phyloP scores from a whole-genome alignment of 2,113 vertebrate genomes.

The Platysteira castanea region DNA sequence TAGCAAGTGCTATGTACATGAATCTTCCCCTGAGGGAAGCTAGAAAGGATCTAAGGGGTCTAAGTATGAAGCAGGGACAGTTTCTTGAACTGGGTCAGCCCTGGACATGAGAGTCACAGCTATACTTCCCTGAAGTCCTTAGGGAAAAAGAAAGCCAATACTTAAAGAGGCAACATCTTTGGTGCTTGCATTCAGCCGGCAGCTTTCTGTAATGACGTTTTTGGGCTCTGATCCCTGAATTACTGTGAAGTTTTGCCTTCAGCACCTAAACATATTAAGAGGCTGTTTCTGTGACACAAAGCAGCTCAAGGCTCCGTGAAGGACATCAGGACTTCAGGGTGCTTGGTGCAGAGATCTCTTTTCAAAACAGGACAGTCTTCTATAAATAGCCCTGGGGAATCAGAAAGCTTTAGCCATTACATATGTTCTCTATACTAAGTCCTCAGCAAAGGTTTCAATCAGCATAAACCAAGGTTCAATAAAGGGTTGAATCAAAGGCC shows the following conservation, averaged over 20 bases:
- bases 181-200: not conserved
- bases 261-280: not conserved
- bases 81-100: not conserved
- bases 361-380: not conserved
- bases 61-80: not conserved
- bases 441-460: not conserved
- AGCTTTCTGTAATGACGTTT: not conserved
- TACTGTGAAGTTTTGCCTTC: slow-evolving; percentile 15
- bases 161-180: not conserved
- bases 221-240: not conserved
- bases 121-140: not conserved
- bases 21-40: not conserved
- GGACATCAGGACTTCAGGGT: not conserved
- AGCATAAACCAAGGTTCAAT: slow-evolving; percentile 1
- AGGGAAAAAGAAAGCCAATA: not conserved
- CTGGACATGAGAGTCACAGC: not conserved
- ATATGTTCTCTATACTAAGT: not conserved
- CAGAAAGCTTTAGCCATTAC: not conserved
- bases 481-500: slow-evolving; percentile 12
- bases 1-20: not conserved
- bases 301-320: slow-evolving; percentile 2
- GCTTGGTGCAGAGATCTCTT: not conserved
- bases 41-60: not conserved
- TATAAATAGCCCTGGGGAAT: not conserved
- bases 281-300: not conserved